Evolutionary conservation across 2,888 invertebrate genomes (phyloP).

Genomic region (Smittia sp.): DNA sequence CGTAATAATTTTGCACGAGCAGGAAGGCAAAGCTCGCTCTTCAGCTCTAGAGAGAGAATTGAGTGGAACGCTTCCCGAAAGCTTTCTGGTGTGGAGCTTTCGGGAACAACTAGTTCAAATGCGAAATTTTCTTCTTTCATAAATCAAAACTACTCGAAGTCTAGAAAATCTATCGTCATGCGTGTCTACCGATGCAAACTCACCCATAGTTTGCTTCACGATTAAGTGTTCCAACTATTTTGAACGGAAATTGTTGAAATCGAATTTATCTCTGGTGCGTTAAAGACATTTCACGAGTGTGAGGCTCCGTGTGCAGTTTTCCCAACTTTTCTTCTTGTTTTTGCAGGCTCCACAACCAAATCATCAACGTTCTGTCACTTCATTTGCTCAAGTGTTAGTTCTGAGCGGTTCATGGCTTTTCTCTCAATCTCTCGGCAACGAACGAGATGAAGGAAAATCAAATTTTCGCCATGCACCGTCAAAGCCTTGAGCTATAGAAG

Average conservation of each 20-base stretch:
- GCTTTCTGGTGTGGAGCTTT: not conserved
- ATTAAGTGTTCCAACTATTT: not conserved
- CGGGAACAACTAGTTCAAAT: not conserved
- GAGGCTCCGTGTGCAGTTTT: not conserved
- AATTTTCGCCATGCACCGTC: conserved; percentile 29
- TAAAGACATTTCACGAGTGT: not conserved
- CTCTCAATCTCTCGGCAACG: not conserved
- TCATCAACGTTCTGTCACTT: not conserved
- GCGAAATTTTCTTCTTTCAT: not conserved
- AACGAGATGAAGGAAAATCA: conserved; percentile 11
- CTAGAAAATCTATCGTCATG: not conserved
- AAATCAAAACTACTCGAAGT: not conserved
- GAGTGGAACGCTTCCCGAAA: conserved; percentile 14
- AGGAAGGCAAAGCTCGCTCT: not conserved
- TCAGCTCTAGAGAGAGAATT: conserved; percentile 1
- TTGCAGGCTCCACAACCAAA: not conserved
- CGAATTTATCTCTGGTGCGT: not conserved
- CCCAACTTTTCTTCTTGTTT: not conserved
- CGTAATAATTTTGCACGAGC: not conserved
- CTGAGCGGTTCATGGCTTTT: not conserved
- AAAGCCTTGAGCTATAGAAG: conserved; percentile 34
- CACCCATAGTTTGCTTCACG: not conserved
- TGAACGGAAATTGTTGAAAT: not conserved
- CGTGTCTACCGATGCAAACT: not conserved
- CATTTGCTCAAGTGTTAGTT: not conserved